A percentile compares a stretch with the other conserved stretches of the same genome.
These are phyloP conservation scores for Plecotus auritus DNA, from an alignment of 2,113 vertebrate genomes.

Conservation along the genomic window DNA sequence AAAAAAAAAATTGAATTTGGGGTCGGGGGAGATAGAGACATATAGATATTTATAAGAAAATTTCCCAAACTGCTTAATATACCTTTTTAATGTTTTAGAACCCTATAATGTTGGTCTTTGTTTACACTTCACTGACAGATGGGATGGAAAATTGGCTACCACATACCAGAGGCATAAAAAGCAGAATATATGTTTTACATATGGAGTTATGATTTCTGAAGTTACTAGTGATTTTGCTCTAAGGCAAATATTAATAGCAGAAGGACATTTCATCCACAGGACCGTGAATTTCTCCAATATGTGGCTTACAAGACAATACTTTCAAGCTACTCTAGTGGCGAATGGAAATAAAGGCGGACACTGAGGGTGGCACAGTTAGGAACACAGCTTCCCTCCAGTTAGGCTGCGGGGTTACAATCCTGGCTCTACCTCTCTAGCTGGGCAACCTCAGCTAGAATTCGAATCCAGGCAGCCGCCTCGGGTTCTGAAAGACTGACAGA, in stretches of 20 bases:
- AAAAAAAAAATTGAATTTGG: not conserved
- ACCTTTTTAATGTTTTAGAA: not conserved
- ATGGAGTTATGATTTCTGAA: not conserved
- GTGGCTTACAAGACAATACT: not conserved
- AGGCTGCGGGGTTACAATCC: not conserved
- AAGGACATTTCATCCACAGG: not conserved
- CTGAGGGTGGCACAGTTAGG: too few relatives aligned
- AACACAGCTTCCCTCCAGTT: not conserved
- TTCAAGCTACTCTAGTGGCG: not conserved
- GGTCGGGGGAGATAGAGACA: not conserved
- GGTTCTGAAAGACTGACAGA: not conserved
- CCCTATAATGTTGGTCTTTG: not conserved
- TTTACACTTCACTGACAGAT: not conserved
- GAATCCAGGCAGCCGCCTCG: not conserved
- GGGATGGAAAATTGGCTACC: too few relatives aligned
- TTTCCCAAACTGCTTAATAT: not conserved
- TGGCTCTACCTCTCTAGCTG: not conserved
- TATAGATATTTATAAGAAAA: not conserved
- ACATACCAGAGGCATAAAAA: not conserved
- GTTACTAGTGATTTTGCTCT: not conserved
- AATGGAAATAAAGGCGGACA: not conserved
- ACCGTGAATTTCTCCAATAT: not conserved
- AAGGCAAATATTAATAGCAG: not conserved
- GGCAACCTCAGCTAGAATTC: not conserved
- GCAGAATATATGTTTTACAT: not conserved